Percentiles rank a stretch among this genome's conserved stretches.
Evolutionary conservation across 2,113 vertebrate species (phyloP).

Genomic region (Myrmophylax atrothorax): DNA sequence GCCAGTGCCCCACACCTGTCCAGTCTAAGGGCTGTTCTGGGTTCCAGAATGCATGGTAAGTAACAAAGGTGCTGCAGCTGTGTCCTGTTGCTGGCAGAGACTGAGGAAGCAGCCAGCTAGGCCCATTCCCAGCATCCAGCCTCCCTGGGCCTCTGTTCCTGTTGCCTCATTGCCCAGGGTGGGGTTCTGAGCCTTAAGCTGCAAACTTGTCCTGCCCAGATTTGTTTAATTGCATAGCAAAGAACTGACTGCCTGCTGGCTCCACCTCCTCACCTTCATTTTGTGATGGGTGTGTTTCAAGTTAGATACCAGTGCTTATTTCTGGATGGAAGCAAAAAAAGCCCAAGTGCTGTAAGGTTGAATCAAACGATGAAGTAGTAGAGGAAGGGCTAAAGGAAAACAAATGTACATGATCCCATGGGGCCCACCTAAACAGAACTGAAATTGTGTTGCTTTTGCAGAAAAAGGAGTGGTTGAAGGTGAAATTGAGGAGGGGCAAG

Average conservation of each 20-base stretch:
- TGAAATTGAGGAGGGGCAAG: background rate
- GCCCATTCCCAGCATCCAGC: background rate
- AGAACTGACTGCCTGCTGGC: conserved; percentile 34
- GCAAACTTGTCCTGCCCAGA: conserved; percentile 58
- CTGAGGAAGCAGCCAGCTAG: background rate
- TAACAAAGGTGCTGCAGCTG: background rate
- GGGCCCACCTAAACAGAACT: background rate
- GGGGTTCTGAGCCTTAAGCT: conserved; percentile 40
- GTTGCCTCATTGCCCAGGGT: conserved; percentile 55
- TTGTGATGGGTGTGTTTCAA: conserved; percentile 17
- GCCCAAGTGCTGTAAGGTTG: background rate
- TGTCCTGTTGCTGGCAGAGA: background rate
- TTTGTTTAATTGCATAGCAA: conserved; percentile 64
- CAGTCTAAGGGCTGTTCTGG: background rate
- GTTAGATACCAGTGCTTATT: conserved; percentile 3
- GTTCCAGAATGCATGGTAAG: accelerated
- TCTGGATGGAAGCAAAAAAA: conserved; percentile 1
- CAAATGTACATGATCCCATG: accelerated
- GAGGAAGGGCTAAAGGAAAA: background rate
- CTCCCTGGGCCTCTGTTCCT: conserved; percentile 16
- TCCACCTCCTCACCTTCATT: conserved; percentile 46
- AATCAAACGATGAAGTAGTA: background rate
- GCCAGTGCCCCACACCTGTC: background rate
- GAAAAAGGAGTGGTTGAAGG: background rate
- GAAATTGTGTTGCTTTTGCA: background rate